Base-by-base conservation (phyloP, 2,888 invertebrate genomes). In the Polietes domitor region DNA sequence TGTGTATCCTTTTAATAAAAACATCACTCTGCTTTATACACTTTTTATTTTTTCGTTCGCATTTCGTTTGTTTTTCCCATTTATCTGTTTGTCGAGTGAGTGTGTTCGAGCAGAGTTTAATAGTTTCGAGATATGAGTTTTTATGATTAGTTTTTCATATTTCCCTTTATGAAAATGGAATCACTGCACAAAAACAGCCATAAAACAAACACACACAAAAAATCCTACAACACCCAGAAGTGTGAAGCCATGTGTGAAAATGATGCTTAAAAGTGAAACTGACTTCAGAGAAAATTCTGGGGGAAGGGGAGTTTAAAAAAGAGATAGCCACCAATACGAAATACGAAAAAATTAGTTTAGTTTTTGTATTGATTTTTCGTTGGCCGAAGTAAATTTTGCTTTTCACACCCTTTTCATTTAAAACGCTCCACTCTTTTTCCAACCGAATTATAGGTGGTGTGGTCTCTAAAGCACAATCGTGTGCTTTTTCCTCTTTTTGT, bases 221-320 rank as follows among this genome's bases (percentile, higher is more conserved):
- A 63, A 63, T 63, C 5, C 32, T 19, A 17, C 17, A n/a, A 15
- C 6, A 43, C 15, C 2, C 68, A 12, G 1, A 53, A 50, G 19
- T 43, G 55, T 15, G 70, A 61, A 76, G 73, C 41, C 70, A 77
- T 72, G 72, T 78, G 65, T 78, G 32, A 82, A 78, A 82, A 71
- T 47, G 50, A n/a, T 26, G 55, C 70, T 24, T 47, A 74, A 80
- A 77, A 77, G 58, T 80, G 73, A 83, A 79, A 77, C 58, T 74
- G 28, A 9, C 47, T 17, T 12, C 1, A 71, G 0, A 50, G 61
- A n/a, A 68, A 41, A 53, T 1, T 12, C 19, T n/a, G n/a, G 10
- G 10, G 0, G 6, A 41, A 21, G n/a, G n/a, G 10, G 17, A 41
- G 24, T 17, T n/a, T 32, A 19, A 17, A n/a, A 12, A 50, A 41